A percentile compares a stretch with the other conserved stretches of the same genome.
phyloP scores from a whole-genome alignment of 2,797 vertebrate genomes.

The Remorina albescens region DNA sequence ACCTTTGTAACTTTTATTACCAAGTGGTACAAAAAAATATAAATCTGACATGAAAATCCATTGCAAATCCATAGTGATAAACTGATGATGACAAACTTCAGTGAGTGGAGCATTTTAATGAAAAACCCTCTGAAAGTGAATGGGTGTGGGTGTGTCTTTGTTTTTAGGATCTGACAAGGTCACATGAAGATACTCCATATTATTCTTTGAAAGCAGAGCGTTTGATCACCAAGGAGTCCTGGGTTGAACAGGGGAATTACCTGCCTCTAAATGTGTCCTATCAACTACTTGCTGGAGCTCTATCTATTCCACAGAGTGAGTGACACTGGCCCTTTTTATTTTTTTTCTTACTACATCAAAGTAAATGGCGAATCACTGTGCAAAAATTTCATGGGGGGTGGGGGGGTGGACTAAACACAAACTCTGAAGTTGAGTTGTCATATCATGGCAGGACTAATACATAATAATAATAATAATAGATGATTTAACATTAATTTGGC shows the following conservation, averaged over 20 bases:
- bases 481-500: too few species aligned
- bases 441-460: too few species aligned
- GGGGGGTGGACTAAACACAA: too few species aligned
- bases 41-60: too few species aligned
- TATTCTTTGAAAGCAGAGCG: slow-evolving; percentile 21
- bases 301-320: slow-evolving; percentile 73
- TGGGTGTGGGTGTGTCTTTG: not conserved
- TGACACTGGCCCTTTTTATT: slow-evolving; percentile 11
- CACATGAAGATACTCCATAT: not conserved
- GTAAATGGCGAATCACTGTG: too few species aligned
- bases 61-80: not conserved
- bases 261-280: slow-evolving; percentile 77
- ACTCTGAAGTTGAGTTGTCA: too few species aligned
- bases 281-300: slow-evolving; percentile 76
- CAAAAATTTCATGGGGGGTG: too few species aligned
- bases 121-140: not conserved
- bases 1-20: too few species aligned
- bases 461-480: too few species aligned
- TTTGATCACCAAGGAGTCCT: slow-evolving; percentile 56
- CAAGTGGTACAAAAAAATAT: too few species aligned
- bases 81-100: too few species aligned
- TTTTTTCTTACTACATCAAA: not conserved
- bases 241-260: slow-evolving; percentile 57
- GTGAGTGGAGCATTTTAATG: not conserved
- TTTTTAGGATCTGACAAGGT: slow-evolving; percentile 24